Evolutionary conservation across 2,797 vertebrate genomes (phyloP).

Genomic region (Pseudocheirus occidentalis): DNA sequence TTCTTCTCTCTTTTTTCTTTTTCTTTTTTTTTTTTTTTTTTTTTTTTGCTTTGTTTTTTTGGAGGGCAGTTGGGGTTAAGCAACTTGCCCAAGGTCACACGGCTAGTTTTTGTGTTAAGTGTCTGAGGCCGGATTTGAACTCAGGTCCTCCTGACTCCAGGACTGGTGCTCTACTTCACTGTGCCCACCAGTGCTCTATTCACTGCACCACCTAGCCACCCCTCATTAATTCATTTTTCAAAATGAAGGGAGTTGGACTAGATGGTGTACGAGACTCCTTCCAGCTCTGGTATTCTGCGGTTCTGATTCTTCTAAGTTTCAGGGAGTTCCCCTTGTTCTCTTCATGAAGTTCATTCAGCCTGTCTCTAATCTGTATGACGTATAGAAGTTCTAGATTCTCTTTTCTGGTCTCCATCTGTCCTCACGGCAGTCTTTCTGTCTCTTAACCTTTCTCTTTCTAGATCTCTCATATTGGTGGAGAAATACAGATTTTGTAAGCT

Average conservation of each 20-base stretch:
- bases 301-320: not conserved
- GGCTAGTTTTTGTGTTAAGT: no score
- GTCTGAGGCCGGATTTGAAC: no score
- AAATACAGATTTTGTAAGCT: not conserved
- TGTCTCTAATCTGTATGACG: not conserved
- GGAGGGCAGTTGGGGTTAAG: no score
- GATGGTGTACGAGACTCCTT: not conserved
- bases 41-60: no score
- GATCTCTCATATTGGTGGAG: not conserved
- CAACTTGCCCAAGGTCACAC: no score
- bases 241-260: not conserved
- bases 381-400: not conserved
- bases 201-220: no score
- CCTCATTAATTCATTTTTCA: not conserved
- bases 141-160: no score
- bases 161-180: no score
- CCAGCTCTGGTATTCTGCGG: not conserved
- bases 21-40: no score
- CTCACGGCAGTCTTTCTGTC: not conserved
- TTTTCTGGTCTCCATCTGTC: not conserved
- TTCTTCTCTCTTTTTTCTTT: no score
- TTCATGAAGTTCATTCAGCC: not conserved
- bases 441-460: not conserved
- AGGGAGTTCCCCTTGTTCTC: not conserved
- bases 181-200: no score